Percentiles rank a stretch among this genome's conserved stretches.
phyloP scores from a whole-genome alignment of 2,797 vertebrate species.

The Hemibagrus guttatus region DNA sequence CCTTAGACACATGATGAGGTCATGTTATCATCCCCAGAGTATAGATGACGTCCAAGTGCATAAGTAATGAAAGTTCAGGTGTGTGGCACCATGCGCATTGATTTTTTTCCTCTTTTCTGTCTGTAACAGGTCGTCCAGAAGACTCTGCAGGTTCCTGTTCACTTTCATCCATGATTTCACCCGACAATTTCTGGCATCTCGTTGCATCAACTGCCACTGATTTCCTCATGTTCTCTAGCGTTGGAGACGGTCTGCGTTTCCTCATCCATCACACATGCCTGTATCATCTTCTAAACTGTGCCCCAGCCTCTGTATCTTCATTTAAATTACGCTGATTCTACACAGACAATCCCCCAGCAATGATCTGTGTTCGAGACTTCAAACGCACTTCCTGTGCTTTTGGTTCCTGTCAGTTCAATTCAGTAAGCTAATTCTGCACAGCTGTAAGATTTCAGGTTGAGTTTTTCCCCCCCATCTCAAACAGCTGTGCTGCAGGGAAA shows the following conservation, averaged over 20 bases:
- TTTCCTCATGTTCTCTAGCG: background rate
- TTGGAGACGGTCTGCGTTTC: constrained; percentile 1
- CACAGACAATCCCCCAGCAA: background rate
- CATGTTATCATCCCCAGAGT: background rate
- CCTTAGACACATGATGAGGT: background rate
- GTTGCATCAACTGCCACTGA: too few species aligned
- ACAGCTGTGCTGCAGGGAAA: background rate
- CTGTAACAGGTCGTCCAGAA: background rate
- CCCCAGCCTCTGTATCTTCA: background rate
- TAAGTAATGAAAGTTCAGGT: background rate
- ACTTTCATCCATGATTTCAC: background rate
- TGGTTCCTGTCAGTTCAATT: background rate
- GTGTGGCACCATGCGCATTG: background rate
- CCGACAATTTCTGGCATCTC: background rate
- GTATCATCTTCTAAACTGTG: background rate
- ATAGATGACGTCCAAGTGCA: background rate
- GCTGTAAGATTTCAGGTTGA: constrained; percentile 4
- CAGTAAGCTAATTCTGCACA: background rate
- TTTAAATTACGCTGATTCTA: background rate
- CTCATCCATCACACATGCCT: background rate
- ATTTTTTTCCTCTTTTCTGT: background rate
- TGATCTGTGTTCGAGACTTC: background rate
- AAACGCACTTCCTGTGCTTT: constrained; percentile 1
- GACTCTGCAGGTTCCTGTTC: constrained; percentile 5
- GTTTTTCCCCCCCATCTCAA: background rate